Evolutionary conservation across 2,797 vertebrate species (phyloP), one percentile per base, ranked within the genome.

Genomic region (Percopsis omiscomaycus): DNA sequence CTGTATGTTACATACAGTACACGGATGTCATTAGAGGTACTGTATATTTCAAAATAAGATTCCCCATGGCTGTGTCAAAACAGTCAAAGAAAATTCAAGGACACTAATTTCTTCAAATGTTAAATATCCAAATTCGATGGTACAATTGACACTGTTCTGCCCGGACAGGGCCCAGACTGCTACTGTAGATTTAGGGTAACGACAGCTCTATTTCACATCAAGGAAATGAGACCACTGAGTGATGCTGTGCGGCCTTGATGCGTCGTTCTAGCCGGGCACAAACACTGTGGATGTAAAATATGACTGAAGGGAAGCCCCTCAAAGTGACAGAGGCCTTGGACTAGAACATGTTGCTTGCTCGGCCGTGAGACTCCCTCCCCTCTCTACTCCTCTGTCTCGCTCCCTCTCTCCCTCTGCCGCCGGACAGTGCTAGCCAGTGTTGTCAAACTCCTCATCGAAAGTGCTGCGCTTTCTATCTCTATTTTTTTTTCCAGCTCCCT

Each of bases 261-360:
- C 59, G 15, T 65, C 68, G 71, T 59, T 42, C 68, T 64, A 66
- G 57, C 77, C 64, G 44, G 27, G 11, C 54, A 12, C 55, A 69
- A 62, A 57, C 59, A n/a, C 44, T 44, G 55, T 59, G 59, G 47
- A 66, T 68, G 53, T 61, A 56, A 78, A 78, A 59, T 68, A 68
- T 60, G 56, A 75, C 61, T 77, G 53, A 73, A 68, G 66, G 49
- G 58, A 15, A 70, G 47, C 49, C 58, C 46, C 46, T 58, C 29
- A 61, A 71, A 51, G 42, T 77, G 47, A 69, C 37, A 52, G 8
- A 59, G 27, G 32, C 55, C 59, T 65, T 59, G 30, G 70, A 63
- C 60, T 74, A 45, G 44, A 66, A 59, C 49, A 32, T 22, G 42
- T 9, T 14, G 10, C 52, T 55, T 61, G 22, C 6, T 11, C 50